Conservation (phyloP, 2,797 vertebrate species). For the Anabas testudineus region DNA sequence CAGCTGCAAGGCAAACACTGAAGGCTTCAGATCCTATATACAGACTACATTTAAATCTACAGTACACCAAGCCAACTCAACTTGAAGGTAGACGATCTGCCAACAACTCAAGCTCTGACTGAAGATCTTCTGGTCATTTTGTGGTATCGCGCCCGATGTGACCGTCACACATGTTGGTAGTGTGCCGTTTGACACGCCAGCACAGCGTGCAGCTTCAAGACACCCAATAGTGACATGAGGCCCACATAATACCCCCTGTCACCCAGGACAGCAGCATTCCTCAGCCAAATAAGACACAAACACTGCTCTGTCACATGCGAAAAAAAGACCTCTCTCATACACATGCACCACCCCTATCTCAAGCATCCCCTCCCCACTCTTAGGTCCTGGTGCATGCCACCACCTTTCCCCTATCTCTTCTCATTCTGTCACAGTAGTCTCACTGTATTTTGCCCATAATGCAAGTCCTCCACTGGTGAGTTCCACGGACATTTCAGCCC, state of each 20-base stretch:
- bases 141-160: slow-evolving; percentile 46
- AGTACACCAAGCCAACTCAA: slow-evolving; percentile 2
- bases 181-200: slow-evolving; percentile 71
- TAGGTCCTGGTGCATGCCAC: slow-evolving; percentile 80
- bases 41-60: slow-evolving; percentile 33
- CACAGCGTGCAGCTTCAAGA: slow-evolving; percentile 73
- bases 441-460: slow-evolving; percentile 82
- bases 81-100: slow-evolving; percentile 7
- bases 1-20: slow-evolving; percentile 71
- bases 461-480: slow-evolving; percentile 83
- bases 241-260: slow-evolving; percentile 78
- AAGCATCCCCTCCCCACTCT: slow-evolving; percentile 60
- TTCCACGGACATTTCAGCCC: slow-evolving; percentile 81
- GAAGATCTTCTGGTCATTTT: slow-evolving; percentile 45
- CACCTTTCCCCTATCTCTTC: slow-evolving; percentile 75
- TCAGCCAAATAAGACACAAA: slow-evolving; percentile 81
- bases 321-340: slow-evolving; percentile 85
- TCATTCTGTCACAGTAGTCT: slow-evolving; percentile 76
- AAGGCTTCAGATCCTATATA: slow-evolving; percentile 49
- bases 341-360: slow-evolving; percentile 68
- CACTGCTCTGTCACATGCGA: slow-evolving; percentile 80
- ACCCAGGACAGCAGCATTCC: slow-evolving; percentile 78
- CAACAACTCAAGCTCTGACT: slow-evolving; percentile 3
- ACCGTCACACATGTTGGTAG: slow-evolving; percentile 72
- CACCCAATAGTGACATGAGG: slow-evolving; percentile 78